Evolutionary conservation across 2,113 vertebrate species (phyloP).

Genomic region (Chaenocephalus aceratus): DNA sequence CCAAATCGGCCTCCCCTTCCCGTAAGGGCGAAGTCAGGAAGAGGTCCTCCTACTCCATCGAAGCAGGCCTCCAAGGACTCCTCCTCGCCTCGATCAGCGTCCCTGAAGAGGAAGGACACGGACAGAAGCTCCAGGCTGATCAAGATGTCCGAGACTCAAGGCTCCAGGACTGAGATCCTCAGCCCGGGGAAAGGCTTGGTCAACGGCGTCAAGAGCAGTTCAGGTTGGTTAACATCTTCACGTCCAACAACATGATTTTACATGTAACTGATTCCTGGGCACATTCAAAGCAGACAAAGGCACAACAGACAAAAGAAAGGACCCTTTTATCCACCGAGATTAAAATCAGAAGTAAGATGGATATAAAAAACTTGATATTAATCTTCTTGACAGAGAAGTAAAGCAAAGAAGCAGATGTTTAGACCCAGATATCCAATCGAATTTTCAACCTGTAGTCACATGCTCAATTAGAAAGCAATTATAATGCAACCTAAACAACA

Average conservation of each 20-base stretch:
- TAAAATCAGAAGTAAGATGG: too few relatives aligned
- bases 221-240: constrained; percentile 80
- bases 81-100: constrained; percentile 82
- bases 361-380: too few relatives aligned
- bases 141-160: constrained; percentile 82
- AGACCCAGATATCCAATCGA: not conserved
- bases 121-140: constrained; percentile 85
- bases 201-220: constrained; percentile 90
- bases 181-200: constrained; percentile 87
- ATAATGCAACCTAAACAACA: not conserved
- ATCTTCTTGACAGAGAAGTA: too few relatives aligned
- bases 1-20: constrained; percentile 91
- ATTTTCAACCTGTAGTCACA: not conserved
- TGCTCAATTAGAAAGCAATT: not conserved
- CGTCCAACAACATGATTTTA: not conserved
- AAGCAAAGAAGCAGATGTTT: too few relatives aligned
- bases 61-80: constrained; percentile 87
- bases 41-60: constrained; percentile 88
- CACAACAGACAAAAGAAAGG: not conserved
- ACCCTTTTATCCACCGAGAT: too few relatives aligned
- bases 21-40: constrained; percentile 89
- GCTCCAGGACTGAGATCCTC: constrained; percentile 82
- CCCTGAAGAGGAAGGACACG: constrained; percentile 86
- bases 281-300: not conserved
- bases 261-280: not conserved